Conservation (phyloP, 2,888 invertebrate species). For the Ptychoptera contaminata region DNA sequence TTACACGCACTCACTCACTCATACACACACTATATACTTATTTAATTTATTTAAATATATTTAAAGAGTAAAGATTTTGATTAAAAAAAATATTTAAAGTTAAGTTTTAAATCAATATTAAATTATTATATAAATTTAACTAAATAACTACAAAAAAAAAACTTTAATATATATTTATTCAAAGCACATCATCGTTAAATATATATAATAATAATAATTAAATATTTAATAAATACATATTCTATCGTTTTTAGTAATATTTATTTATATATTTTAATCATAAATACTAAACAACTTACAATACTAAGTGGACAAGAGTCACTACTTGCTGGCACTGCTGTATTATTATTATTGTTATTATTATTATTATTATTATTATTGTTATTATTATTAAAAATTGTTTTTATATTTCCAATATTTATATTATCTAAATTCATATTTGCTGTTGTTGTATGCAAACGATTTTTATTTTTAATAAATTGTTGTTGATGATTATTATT, state of each 20-base stretch:
- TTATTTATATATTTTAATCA: background rate
- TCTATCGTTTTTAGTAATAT: background rate
- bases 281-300: slow-evolving; percentile 19
- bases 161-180: background rate
- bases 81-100: too few species aligned
- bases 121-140: background rate
- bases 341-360: background rate
- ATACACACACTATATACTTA: background rate
- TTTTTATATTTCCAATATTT: too few species aligned
- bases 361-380: slow-evolving; percentile 1
- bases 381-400: background rate
- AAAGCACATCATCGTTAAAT: background rate
- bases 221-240: too few species aligned
- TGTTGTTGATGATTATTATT: background rate
- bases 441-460: too few species aligned
- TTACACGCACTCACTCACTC: background rate
- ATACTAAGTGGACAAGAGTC: slow-evolving; percentile 23
- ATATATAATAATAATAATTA: slow-evolving; percentile 7
- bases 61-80: too few species aligned
- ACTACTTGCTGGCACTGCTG: background rate
- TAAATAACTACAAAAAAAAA: slow-evolving; percentile 3
- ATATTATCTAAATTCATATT: too few species aligned
- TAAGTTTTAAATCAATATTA: too few species aligned
- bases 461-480: background rate
- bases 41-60: too few species aligned